Percentiles rank a stretch among this genome's conserved stretches.
Evolutionary conservation across 1,140 invertebrate species (phyloP).

Genomic region (Zaprionus camerounensis): DNA sequence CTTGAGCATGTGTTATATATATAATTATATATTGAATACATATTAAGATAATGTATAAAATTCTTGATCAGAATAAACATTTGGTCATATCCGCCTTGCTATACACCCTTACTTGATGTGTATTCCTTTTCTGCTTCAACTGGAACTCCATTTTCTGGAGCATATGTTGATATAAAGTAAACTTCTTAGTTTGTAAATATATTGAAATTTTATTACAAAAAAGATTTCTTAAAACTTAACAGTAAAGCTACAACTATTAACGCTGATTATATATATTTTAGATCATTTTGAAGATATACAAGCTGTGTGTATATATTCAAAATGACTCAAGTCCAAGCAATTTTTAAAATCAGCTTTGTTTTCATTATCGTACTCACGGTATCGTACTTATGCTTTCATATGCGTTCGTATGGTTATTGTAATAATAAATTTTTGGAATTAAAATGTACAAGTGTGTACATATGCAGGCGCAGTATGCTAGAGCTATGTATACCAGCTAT

Average conservation of each 20-base stretch:
- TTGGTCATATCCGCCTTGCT: constrained; percentile 3
- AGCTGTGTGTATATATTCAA: constrained; percentile 39
- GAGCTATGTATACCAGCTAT: constrained; percentile 5
- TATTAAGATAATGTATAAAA: constrained; percentile 22
- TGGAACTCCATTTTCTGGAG: too few relatives aligned
- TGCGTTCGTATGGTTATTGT: constrained; percentile 53
- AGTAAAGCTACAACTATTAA: constrained; percentile 66
- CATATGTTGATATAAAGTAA: neutral
- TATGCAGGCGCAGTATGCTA: constrained; percentile 14
- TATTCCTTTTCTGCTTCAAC: neutral
- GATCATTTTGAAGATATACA: constrained; percentile 68
- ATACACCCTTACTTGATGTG: neutral
- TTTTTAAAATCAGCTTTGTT: constrained; percentile 59
- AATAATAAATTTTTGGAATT: constrained; percentile 73
- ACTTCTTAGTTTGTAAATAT: constrained; percentile 55
- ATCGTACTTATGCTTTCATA: constrained; percentile 53
- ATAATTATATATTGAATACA: constrained; percentile 21
- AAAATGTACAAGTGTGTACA: constrained; percentile 61
- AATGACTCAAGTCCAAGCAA: constrained; percentile 59
- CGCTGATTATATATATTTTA: constrained; percentile 55
- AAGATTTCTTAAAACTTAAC: constrained; percentile 74
- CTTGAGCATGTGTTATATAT: constrained; percentile 26
- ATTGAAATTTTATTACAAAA: constrained; percentile 78
- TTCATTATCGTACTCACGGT: constrained; percentile 41
- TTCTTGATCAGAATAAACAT: constrained; percentile 2